Evolutionary conservation across 2,888 invertebrate genomes (phyloP).

Genomic region (Osedax fenrisi): DNA sequence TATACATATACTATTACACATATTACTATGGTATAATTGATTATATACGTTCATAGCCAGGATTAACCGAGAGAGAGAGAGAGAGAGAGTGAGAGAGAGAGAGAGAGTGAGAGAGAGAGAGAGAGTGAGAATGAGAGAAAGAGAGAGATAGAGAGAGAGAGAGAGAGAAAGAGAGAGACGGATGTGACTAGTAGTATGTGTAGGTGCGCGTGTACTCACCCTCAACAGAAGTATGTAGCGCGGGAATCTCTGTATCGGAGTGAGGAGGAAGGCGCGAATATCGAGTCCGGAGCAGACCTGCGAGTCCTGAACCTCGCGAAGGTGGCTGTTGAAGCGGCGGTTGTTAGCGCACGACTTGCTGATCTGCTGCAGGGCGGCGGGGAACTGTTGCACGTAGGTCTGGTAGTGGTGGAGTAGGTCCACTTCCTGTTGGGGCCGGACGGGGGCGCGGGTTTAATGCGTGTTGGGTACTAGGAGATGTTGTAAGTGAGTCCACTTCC

Average conservation of each 20-base stretch:
- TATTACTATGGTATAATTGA: too few species aligned
- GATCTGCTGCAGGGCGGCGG: constrained; percentile 50
- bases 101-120: too few species aligned
- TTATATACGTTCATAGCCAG: too few species aligned
- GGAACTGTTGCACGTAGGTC: constrained; percentile 51
- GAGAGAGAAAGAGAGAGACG: too few species aligned
- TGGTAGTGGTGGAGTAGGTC: constrained; percentile 51
- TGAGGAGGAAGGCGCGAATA: constrained; percentile 49
- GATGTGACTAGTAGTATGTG: background rate
- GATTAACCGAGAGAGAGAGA: too few species aligned
- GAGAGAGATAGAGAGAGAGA: too few species aligned
- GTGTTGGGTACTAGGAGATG: background rate
- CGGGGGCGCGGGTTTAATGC: background rate
- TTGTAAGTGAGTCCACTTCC: background rate
- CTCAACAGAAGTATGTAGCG: constrained; percentile 51
- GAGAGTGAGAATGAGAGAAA: too few species aligned
- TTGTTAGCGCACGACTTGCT: constrained; percentile 48
- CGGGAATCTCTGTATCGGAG: constrained; percentile 52
- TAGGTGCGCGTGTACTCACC: constrained; percentile 36
- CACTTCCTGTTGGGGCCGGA: constrained; percentile 35
- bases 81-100: too few species aligned
- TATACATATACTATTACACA: too few species aligned
- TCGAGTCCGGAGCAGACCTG: constrained; percentile 40
- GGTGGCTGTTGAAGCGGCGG: constrained; percentile 45
- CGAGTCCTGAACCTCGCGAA: constrained; percentile 45